Conservation (phyloP, 2,113 vertebrate genomes). For the Triplophysa siluroides region DNA sequence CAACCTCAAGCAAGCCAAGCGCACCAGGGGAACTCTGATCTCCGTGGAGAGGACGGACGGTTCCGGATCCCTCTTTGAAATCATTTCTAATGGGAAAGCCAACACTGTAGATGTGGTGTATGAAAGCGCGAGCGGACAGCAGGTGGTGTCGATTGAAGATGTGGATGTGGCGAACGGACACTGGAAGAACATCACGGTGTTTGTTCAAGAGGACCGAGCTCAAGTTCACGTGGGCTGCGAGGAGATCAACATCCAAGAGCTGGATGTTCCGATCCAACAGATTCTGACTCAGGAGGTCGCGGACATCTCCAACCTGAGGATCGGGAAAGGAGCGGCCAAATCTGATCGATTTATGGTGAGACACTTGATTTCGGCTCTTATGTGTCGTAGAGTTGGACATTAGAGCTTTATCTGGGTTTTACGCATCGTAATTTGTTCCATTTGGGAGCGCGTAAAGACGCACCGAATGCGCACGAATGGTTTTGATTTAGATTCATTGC, state of each 20-base stretch:
- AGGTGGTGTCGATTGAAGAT: slow-evolving; percentile 88
- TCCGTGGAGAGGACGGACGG: slow-evolving; percentile 85
- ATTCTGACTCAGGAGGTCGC: slow-evolving; percentile 85
- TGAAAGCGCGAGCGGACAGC: slow-evolving; percentile 79
- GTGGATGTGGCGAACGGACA: slow-evolving; percentile 84
- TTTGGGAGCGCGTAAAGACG: neutral
- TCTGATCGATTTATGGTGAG: slow-evolving; percentile 88
- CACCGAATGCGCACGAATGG: neutral
- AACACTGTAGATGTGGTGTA: slow-evolving; percentile 90
- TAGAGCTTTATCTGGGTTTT: neutral
- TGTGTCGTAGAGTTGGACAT: neutral
- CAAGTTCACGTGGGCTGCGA: slow-evolving; percentile 94
- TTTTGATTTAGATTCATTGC: neutral
- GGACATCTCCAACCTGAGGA: slow-evolving; percentile 79
- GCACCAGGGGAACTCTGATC: slow-evolving; percentile 83
- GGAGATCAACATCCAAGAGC: slow-evolving; percentile 84
- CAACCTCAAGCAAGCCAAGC: slow-evolving; percentile 89
- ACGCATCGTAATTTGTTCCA: neutral
- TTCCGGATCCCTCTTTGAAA: slow-evolving; percentile 86
- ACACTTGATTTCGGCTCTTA: neutral
- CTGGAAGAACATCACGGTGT: slow-evolving; percentile 96
- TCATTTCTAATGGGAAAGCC: slow-evolving; percentile 90
- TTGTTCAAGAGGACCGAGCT: slow-evolving; percentile 91
- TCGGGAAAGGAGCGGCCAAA: slow-evolving; percentile 87
- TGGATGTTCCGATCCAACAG: slow-evolving; percentile 88